phyloP scores from a whole-genome alignment of 1,140 invertebrate genomes.

The Adelges cooleyi region DNA sequence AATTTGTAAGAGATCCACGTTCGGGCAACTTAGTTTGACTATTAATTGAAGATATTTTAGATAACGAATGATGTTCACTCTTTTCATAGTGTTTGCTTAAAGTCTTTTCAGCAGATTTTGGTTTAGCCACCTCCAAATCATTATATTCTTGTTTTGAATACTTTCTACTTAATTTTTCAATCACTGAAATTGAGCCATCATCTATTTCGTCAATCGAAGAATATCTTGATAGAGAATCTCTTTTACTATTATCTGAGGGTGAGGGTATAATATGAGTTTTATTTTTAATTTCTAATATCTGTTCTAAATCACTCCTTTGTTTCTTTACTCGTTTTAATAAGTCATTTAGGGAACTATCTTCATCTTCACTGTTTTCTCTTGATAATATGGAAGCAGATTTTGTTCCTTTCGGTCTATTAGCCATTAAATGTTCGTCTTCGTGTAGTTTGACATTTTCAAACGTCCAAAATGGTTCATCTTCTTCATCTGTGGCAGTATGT shows the following conservation, averaged over 20 bases:
- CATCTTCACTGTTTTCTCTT: not conserved
- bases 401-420: slow-evolving; percentile 16
- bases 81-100: too few species aligned
- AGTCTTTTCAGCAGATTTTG: too few species aligned
- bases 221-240: not conserved
- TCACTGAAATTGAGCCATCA: not conserved
- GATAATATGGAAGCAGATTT: not conserved
- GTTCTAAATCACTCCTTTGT: slow-evolving; percentile 55
- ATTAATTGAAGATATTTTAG: too few species aligned
- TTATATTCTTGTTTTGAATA: not conserved
- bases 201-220: not conserved
- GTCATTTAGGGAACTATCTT: slow-evolving; percentile 40
- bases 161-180: not conserved
- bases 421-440: slow-evolving; percentile 5
- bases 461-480: slow-evolving; percentile 19
- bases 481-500: slow-evolving; percentile 52
- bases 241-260: not conserved
- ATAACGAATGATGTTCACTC: too few species aligned
- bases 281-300: slow-evolving; percentile 52
- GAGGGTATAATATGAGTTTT: slow-evolving; percentile 32
- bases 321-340: slow-evolving; percentile 51
- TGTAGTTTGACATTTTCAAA: slow-evolving; percentile 27
- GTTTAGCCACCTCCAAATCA: not conserved
- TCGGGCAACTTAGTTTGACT: too few species aligned
- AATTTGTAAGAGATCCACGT: too few species aligned